These are phyloP conservation scores for Danaus chrysippus DNA, from an alignment of 2,888 invertebrate species.

Conservation along the genomic window DNA sequence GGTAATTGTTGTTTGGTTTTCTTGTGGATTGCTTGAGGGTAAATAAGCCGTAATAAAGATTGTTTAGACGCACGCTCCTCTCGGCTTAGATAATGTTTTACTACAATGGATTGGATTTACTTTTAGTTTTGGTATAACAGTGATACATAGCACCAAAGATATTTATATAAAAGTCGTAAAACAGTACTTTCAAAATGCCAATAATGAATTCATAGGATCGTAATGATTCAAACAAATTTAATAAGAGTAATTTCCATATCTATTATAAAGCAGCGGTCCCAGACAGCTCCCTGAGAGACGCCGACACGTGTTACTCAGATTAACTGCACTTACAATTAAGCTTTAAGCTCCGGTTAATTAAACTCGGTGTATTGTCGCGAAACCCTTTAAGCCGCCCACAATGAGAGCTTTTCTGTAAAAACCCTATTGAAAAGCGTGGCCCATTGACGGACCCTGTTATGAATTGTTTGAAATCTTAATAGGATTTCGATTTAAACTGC, in stretches of 20 bases:
- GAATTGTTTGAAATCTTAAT: conserved; percentile 45
- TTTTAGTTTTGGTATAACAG: background rate
- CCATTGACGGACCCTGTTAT: conserved; percentile 49
- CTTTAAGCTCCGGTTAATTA: conserved; percentile 76
- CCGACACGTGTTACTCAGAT: conserved; percentile 73
- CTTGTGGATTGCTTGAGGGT: conserved; percentile 69
- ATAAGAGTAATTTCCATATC: conserved; percentile 60
- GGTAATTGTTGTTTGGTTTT: conserved; percentile 76
- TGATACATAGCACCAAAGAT: background rate
- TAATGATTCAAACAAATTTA: conserved; percentile 12
- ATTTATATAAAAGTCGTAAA: too few relatives aligned
- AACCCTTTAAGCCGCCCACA: conserved; percentile 68
- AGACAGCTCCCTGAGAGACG: conserved; percentile 53
- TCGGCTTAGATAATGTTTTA: conserved; percentile 5
- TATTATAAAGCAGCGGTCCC: conserved; percentile 50
- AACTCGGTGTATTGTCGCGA: conserved; percentile 70
- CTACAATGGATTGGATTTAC: background rate
- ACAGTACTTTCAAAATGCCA: background rate
- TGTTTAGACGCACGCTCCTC: conserved; percentile 27
- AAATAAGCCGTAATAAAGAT: conserved; percentile 45
- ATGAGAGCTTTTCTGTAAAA: conserved; percentile 64
- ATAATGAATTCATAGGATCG: conserved; percentile 1
- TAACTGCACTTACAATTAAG: conserved; percentile 76
- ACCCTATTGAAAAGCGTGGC: conserved; percentile 54
- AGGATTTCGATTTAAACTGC: conserved; percentile 43